Conservation (phyloP, 2,797 vertebrate genomes). For the Natrix natrix region DNA sequence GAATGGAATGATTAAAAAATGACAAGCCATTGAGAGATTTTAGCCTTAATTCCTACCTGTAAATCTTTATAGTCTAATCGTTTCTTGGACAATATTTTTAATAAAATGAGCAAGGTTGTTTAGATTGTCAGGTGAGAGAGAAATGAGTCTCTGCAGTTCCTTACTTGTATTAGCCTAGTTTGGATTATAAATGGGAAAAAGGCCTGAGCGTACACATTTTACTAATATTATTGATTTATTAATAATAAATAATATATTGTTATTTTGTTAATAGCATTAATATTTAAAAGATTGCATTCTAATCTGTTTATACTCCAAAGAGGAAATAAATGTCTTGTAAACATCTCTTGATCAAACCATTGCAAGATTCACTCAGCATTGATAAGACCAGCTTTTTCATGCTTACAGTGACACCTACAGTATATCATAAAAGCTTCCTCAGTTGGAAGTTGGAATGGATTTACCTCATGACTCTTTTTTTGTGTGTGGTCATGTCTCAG, state of each 20-base stretch:
- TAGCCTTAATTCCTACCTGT: not conserved
- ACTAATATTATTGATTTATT: conserved; percentile 1
- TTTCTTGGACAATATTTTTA: not conserved
- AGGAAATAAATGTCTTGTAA: not conserved
- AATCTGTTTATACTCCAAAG: not conserved
- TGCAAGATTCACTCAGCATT: not conserved
- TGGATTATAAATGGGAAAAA: not conserved
- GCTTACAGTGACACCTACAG: conserved; percentile 18
- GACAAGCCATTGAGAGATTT: not conserved
- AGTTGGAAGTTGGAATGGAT: not conserved
- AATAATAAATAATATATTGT: not conserved
- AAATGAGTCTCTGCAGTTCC: not conserved
- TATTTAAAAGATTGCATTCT: conserved; percentile 8
- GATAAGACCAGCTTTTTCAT: not conserved
- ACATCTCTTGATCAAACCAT: not conserved
- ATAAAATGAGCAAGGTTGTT: not conserved
- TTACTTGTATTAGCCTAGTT: not conserved
- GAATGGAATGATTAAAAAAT: not conserved
- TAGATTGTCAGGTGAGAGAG: not conserved
- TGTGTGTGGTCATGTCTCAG: not conserved
- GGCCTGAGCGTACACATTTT: not conserved
- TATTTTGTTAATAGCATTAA: not conserved
- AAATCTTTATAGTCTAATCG: not conserved
- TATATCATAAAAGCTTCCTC: not conserved
- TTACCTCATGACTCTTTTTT: not conserved